Percentiles rank a stretch among this genome's conserved stretches.
Conservation (phyloP, 2,113 vertebrate species). For the Bolborhynchus lineola region DNA sequence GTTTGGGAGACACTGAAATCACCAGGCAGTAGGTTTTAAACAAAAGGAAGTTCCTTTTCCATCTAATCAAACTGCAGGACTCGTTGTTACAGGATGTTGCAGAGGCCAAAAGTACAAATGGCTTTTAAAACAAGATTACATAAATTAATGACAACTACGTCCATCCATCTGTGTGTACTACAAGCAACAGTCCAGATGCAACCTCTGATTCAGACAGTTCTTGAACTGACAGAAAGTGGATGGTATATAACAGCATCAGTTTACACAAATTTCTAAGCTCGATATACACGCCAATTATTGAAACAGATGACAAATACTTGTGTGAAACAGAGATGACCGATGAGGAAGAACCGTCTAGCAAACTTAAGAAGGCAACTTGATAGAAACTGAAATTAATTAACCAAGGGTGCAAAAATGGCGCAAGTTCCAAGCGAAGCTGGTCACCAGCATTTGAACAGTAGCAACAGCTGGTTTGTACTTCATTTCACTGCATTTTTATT, state of each 20-base stretch:
- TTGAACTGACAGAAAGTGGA: not conserved
- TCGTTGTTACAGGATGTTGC: constrained; percentile 41
- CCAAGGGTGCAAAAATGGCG: not conserved
- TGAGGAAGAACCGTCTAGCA: not conserved
- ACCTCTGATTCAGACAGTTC: not conserved
- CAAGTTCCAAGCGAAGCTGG: not conserved
- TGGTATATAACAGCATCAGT: not conserved
- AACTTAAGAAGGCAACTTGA: not conserved
- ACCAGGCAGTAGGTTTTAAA: constrained; percentile 21
- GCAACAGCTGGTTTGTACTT: not conserved
- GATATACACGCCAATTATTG: not conserved
- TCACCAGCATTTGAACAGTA: not conserved
- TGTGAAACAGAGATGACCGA: not conserved
- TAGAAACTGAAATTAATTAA: not conserved
- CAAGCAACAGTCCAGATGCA: not conserved
- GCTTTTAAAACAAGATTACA: constrained; percentile 57
- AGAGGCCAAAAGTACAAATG: constrained; percentile 60
- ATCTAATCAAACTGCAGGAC: constrained; percentile 40
- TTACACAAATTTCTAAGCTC: not conserved
- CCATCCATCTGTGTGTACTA: not conserved
- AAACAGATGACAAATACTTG: not conserved
- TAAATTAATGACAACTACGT: not conserved
- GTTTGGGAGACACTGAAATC: constrained; percentile 6
- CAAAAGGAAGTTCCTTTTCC: constrained; percentile 61
- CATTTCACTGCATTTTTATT: not conserved